Evolutionary conservation across 2,888 invertebrate genomes (phyloP).

Genomic region (Aphodius granarius): DNA sequence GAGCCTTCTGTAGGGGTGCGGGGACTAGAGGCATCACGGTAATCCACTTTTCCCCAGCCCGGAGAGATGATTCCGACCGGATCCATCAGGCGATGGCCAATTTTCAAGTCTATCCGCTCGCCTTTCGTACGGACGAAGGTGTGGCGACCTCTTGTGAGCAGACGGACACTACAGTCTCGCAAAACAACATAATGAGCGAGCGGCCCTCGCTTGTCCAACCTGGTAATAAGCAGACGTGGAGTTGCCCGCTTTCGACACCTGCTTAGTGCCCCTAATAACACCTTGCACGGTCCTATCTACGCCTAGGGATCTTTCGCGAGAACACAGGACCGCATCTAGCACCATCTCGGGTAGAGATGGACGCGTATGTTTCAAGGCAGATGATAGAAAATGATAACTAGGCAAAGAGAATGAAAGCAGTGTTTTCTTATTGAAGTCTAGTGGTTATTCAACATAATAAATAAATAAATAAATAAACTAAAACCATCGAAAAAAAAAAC

Average conservation of each 20-base stretch:
- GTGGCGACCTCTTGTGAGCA: not conserved
- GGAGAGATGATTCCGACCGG: not conserved
- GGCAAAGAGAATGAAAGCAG: too few species aligned
- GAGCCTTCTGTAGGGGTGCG: not conserved
- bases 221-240: conserved; percentile 49
- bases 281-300: conserved; percentile 38
- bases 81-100: not conserved
- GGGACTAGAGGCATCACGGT: not conserved
- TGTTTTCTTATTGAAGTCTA: too few species aligned
- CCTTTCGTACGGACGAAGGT: not conserved
- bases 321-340: conserved; percentile 11
- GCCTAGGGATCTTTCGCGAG: conserved; percentile 27
- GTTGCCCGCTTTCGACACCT: conserved; percentile 54
- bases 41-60: not conserved
- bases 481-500: too few species aligned
- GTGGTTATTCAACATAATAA: too few species aligned
- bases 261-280: conserved; percentile 54
- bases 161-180: conserved; percentile 36
- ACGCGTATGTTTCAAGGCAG: too few species aligned
- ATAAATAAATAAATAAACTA: too few species aligned
- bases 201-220: conserved; percentile 31
- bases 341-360: too few species aligned
- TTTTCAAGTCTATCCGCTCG: not conserved
- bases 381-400: too few species aligned
- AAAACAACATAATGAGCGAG: conserved; percentile 52